These are phyloP conservation scores for Lichenostomus cassidix DNA, from an alignment of 2,113 vertebrate species.

Conservation along the genomic window DNA sequence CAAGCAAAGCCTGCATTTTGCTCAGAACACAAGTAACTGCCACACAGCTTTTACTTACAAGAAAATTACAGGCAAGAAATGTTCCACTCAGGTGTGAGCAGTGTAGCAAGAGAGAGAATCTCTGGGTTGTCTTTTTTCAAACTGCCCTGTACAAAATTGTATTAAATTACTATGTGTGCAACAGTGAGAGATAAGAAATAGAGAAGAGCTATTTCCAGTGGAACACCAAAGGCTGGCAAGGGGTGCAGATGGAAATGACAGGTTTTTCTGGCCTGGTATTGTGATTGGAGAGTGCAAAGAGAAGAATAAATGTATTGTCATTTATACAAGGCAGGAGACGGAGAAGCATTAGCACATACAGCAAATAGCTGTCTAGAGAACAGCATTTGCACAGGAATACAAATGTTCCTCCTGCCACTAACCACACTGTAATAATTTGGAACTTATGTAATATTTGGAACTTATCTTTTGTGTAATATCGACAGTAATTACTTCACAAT, in stretches of 20 bases:
- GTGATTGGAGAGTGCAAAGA: not conserved
- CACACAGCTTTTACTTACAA: not conserved
- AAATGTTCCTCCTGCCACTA: not conserved
- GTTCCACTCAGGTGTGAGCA: not conserved
- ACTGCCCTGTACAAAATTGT: not conserved
- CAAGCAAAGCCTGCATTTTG: not conserved
- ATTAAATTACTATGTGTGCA: conserved; percentile 10
- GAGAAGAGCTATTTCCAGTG: conserved; percentile 1
- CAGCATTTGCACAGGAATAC: not conserved
- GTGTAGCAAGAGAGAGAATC: not conserved
- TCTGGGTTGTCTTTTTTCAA: not conserved
- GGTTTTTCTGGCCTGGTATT: conserved; percentile 12
- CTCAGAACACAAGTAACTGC: not conserved
- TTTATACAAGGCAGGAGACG: not conserved
- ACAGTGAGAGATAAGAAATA: not conserved
- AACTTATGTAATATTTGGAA: not conserved
- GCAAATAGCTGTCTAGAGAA: not conserved
- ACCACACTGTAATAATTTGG: not conserved
- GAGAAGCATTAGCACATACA: not conserved
- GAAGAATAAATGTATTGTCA: conserved; percentile 1
- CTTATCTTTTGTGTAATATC: not conserved
- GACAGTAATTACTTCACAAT: not conserved
- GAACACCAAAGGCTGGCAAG: not conserved
- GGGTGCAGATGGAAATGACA: not conserved
- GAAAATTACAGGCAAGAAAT: not conserved